These are phyloP conservation scores for Falco cherrug DNA, from an alignment of 2,797 vertebrate species.

Conservation along the genomic window DNA sequence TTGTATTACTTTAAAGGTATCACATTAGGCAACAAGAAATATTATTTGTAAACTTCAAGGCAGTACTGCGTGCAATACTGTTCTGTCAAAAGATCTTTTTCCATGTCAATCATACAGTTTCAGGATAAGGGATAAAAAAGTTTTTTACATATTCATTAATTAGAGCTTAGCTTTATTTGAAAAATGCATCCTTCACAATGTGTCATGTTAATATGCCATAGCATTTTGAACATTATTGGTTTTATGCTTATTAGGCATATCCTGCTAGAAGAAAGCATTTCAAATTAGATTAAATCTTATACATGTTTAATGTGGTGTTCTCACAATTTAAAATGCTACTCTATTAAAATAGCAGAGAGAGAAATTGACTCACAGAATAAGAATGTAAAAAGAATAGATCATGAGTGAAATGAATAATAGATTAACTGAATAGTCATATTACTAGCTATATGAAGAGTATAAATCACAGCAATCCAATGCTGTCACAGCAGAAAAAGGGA, in stretches of 20 bases:
- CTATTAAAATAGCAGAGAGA: conserved; percentile 76
- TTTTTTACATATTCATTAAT: conserved; percentile 51
- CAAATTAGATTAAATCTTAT: conserved; percentile 80
- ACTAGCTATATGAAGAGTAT: conserved; percentile 74
- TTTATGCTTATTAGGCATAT: conserved; percentile 68
- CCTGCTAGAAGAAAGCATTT: conserved; percentile 65
- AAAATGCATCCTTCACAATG: background rate
- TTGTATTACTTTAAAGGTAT: background rate
- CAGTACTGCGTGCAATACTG: background rate
- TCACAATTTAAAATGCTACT: conserved; percentile 75
- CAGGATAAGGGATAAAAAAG: background rate
- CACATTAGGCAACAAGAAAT: background rate
- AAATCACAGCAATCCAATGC: conserved; percentile 63
- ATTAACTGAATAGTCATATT: conserved; percentile 77
- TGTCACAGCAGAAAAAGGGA: conserved; percentile 56
- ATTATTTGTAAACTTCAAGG: background rate
- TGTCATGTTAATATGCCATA: conserved; percentile 38
- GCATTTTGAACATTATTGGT: conserved; percentile 41
- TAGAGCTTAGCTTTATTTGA: conserved; percentile 42
- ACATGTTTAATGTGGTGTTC: conserved; percentile 81
- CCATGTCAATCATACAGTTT: background rate
- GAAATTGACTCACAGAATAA: conserved; percentile 65
- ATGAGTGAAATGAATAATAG: conserved; percentile 80
- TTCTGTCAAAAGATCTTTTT: background rate
- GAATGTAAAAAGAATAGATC: conserved; percentile 71